Conservation (phyloP, 2,113 vertebrate genomes). For the Pardalotus punctatus region DNA sequence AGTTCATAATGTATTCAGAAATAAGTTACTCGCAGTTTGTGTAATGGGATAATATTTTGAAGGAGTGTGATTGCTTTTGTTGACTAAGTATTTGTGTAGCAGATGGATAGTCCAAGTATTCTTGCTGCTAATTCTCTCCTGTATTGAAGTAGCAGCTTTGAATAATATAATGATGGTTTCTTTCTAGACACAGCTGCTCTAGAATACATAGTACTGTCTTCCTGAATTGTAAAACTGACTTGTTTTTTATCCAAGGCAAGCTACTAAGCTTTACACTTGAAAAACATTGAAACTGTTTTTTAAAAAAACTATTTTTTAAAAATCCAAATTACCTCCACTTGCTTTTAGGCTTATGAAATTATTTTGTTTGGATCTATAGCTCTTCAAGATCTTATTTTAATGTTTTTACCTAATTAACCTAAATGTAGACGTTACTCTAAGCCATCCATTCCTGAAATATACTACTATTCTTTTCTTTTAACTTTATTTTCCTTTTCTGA, state of each 20-base stretch:
- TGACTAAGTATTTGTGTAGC: neutral
- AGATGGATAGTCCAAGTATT: neutral
- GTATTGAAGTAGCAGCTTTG: neutral
- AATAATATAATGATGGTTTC: neutral
- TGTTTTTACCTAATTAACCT: neutral
- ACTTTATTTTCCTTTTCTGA: neutral
- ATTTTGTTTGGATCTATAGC: neutral
- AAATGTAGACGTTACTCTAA: neutral
- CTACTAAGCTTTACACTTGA: neutral
- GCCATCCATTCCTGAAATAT: neutral
- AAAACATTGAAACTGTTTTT: neutral
- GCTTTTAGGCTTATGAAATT: neutral
- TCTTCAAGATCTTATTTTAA: neutral
- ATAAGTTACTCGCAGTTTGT: neutral
- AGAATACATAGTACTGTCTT: neutral
- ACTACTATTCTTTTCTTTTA: neutral
- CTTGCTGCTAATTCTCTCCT: neutral
- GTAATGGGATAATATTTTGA: neutral
- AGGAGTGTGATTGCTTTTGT: neutral
- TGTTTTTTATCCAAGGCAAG: neutral
- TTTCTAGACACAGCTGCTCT: neutral
- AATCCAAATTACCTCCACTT: neutral
- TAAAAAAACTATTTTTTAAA: neutral
- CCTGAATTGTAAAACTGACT: neutral
- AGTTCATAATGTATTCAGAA: neutral